Conservation (phyloP, 1,140 invertebrate genomes). For the Theocolax elegans region DNA sequence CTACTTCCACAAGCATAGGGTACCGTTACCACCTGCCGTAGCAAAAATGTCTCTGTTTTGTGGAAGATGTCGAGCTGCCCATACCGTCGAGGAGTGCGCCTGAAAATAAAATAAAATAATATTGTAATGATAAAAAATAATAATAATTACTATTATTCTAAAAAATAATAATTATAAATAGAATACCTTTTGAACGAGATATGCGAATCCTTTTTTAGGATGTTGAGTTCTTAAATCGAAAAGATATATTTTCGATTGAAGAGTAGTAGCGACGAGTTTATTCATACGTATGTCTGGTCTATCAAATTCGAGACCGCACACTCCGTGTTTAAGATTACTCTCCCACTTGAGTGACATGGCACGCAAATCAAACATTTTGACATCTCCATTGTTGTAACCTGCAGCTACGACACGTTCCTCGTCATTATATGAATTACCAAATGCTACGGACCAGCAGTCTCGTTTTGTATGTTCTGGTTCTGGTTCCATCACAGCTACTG, state of each 20-base stretch:
- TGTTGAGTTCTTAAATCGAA: constrained; percentile 91
- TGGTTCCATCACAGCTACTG: constrained; percentile 89
- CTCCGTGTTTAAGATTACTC: constrained; percentile 92
- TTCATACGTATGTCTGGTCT: constrained; percentile 95
- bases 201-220: constrained; percentile 87
- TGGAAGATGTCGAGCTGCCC: constrained; percentile 87
- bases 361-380: constrained; percentile 95
- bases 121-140: not conserved
- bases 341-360: constrained; percentile 89
- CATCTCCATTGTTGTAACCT: constrained; percentile 96
- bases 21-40: constrained; percentile 88
- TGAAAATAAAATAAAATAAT: constrained; percentile 58
- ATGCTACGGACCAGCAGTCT: constrained; percentile 90
- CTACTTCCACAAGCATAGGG: constrained; percentile 93
- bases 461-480: constrained; percentile 73
- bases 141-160: too few relatives aligned
- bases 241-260: constrained; percentile 93
- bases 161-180: constrained; percentile 2
- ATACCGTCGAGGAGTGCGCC: constrained; percentile 85
- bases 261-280: constrained; percentile 90
- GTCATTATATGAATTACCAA: constrained; percentile 89
- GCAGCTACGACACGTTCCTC: constrained; percentile 87
- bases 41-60: constrained; percentile 94
- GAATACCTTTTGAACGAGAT: constrained; percentile 77
- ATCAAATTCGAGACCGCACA: constrained; percentile 92